Evolutionary conservation across 2,797 vertebrate species (phyloP), one percentile per base, ranked within the genome.

Genomic region (Anabas testudineus): DNA sequence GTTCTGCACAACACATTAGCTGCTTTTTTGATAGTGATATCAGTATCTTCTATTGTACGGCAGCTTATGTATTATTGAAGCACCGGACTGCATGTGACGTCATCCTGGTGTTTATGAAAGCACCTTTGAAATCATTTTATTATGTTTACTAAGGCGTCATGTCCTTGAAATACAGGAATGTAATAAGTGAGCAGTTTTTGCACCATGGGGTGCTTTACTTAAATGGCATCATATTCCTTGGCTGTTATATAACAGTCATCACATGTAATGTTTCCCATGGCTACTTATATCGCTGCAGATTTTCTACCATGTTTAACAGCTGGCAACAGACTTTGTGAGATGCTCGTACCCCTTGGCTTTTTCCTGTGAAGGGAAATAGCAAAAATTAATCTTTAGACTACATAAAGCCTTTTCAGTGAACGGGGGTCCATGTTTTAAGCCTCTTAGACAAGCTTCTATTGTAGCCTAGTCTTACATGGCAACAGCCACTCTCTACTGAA

Each of bases 231-330:
- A 67, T 79, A 74, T 86, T 88, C 79, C 48, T 74, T 5, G 45
- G 74, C 74, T 75, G 80, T 86, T 88, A 84, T 73, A 76, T 64
- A 71, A 77, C 74, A 68, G 86, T 86, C 76, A 84, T 80, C 70
- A 55, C 52, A 63, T 53, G 59, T 78, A 79, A 85, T 81, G 78
- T 85, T 70, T 71, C 80, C 76, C 81, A 73, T 58, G 74, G 56
- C 75, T 83, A 74, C 74, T 79, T 74, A 64, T 59, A 80, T 68
- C 37, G 57, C 81, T 69, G 75, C 73, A 67, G 13, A 69, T 54
- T 49, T 66, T 43, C 43, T 48, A 43, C 71, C 62, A 60, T 48
- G 65, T 83, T 80, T 76, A 87, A 83, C 64, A 80, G 78, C 68
- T 64, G 65, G 24, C 64, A 32, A 65, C 78, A 59, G 30, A 70